phyloP scores from a whole-genome alignment of 2,113 vertebrate species.

The Prionailurus viverrinus region DNA sequence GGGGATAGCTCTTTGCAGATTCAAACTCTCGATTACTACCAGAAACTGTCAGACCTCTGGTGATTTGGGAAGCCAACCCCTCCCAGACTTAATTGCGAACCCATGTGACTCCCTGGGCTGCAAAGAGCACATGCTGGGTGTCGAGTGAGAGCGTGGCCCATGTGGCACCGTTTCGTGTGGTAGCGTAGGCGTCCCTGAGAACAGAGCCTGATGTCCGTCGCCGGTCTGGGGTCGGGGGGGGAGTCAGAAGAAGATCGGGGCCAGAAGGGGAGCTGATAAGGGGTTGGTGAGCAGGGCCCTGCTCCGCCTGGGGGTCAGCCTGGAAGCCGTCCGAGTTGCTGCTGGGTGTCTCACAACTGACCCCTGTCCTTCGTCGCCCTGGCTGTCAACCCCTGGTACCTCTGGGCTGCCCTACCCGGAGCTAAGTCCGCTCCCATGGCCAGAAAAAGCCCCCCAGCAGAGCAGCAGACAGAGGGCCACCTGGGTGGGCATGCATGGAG shows the following conservation, averaged over 20 bases:
- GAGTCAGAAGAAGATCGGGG: rapidly evolving
- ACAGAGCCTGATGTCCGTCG: too few relatives aligned
- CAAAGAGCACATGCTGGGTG: background rate
- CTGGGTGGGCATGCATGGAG: rapidly evolving
- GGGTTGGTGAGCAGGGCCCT: background rate
- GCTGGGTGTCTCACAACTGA: background rate
- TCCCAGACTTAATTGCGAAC: background rate
- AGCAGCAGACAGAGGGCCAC: background rate
- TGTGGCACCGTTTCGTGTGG: rapidly evolving
- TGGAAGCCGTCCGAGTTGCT: background rate
- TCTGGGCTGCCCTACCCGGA: background rate
- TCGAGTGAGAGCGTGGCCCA: background rate
- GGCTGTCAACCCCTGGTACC: background rate
- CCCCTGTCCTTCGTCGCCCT: rapidly evolving
- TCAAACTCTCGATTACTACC: background rate
- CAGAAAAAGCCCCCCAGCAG: background rate
- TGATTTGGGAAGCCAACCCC: background rate
- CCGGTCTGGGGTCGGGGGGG: background rate
- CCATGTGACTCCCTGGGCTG: rapidly evolving
- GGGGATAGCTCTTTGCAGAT: background rate
- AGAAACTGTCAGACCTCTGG: background rate
- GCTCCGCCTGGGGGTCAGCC: background rate
- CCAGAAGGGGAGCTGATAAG: rapidly evolving
- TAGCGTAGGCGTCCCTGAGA: rapidly evolving
- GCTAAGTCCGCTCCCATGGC: background rate